Conservation (phyloP, 2,888 invertebrate genomes). For the Meloe dianella region DNA sequence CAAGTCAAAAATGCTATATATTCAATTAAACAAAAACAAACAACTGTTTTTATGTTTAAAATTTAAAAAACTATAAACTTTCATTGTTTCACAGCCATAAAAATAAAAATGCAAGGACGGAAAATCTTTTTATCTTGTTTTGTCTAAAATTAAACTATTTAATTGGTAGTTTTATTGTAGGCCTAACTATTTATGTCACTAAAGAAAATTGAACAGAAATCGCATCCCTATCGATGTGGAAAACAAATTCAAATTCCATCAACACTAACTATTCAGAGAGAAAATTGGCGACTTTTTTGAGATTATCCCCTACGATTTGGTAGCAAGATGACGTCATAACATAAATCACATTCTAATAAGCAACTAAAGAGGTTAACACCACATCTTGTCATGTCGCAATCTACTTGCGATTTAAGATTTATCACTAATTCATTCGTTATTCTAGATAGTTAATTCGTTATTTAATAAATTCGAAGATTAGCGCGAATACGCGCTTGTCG, state of each 20-base stretch:
- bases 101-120: constrained; percentile 36
- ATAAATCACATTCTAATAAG: no score
- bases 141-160: constrained; percentile 11
- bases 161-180: constrained; percentile 6
- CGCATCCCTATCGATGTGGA: neutral
- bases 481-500: no score
- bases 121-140: constrained; percentile 27
- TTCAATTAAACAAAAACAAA: neutral
- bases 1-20: neutral
- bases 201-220: neutral
- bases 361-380: no score
- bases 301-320: neutral
- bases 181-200: neutral
- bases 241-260: neutral
- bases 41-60: constrained; percentile 14
- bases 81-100: constrained; percentile 34
- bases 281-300: neutral
- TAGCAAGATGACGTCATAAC: neutral
- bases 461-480: neutral
- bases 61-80: constrained; percentile 33
- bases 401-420: no score
- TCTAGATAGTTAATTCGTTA: no score
- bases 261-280: neutral
- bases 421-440: no score
- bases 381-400: no score